Conservation (phyloP, 2,113 vertebrate species). For the Morone saxatilis region DNA sequence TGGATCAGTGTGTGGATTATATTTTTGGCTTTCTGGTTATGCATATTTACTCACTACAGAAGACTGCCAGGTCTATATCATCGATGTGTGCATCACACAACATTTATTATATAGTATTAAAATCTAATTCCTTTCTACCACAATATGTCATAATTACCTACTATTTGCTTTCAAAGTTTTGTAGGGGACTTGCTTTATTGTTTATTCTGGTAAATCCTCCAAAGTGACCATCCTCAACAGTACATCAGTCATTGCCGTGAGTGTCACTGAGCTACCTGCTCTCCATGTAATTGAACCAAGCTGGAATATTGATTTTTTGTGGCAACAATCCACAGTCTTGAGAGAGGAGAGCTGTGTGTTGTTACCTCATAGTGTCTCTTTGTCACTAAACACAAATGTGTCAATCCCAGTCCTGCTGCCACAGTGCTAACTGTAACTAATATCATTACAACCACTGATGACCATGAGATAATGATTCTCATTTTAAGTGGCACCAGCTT, state of each 20-base stretch:
- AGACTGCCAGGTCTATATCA: not conserved
- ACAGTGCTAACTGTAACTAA: conserved; percentile 16
- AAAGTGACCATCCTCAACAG: conserved; percentile 30
- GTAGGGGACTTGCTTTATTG: not conserved
- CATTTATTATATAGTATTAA: not conserved
- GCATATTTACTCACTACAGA: not conserved
- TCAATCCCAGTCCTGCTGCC: conserved; percentile 65
- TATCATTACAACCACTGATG: conserved; percentile 60
- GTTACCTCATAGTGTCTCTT: conserved; percentile 63
- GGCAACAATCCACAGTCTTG: conserved; percentile 37
- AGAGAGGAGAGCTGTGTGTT: conserved; percentile 37
- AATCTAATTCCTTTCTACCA: not conserved
- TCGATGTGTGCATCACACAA: not conserved
- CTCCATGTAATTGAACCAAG: conserved; percentile 69
- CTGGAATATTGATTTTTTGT: conserved; percentile 77
- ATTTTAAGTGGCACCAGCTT: conserved; percentile 39
- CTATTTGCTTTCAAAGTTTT: not conserved
- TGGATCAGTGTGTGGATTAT: not conserved
- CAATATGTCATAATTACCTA: not conserved
- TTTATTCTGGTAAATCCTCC: conserved; percentile 21
- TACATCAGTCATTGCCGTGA: conserved; percentile 50
- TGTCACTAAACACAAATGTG: conserved; percentile 55
- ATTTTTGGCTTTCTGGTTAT: not conserved
- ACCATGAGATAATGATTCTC: conserved; percentile 43
- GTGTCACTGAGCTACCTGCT: conserved; percentile 59